Percentiles rank a stretch among this genome's conserved stretches.
Conservation (phyloP, 1,140 invertebrate genomes). For the Drosophila orena region DNA sequence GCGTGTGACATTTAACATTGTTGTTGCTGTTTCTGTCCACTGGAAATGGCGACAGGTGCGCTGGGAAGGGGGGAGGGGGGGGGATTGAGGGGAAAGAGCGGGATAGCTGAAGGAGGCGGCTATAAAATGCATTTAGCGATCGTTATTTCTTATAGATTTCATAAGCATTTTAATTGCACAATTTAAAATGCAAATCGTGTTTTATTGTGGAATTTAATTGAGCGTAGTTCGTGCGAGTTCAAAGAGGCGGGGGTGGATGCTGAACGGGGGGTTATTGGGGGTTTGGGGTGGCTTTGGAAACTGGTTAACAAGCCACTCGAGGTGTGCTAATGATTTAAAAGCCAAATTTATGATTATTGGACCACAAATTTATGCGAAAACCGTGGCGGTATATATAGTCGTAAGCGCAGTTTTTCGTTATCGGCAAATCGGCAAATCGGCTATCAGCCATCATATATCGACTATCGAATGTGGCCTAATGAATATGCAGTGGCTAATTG, state of each 20-base stretch:
- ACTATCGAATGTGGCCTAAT: conserved; percentile 31
- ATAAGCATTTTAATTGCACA: conserved; percentile 84
- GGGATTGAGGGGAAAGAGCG: background rate
- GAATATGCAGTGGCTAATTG: conserved; percentile 68
- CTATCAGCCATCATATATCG: conserved; percentile 4
- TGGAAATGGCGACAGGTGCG: conserved; percentile 28
- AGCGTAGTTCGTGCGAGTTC: conserved; percentile 65
- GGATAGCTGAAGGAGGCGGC: conserved; percentile 33
- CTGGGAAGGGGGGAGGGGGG: conserved; percentile 8
- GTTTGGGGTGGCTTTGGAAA: conserved; percentile 34
- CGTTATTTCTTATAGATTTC: conserved; percentile 79
- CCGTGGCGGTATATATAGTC: conserved; percentile 8
- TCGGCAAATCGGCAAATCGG: background rate
- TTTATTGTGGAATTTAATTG: conserved; percentile 81
- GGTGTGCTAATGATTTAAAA: conserved; percentile 80
- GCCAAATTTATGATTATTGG: conserved; percentile 74
- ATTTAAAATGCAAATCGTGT: conserved; percentile 83
- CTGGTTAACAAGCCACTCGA: conserved; percentile 50
- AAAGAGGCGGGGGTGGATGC: conserved; percentile 17
- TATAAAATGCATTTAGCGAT: conserved; percentile 80
- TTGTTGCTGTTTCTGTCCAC: conserved; percentile 48
- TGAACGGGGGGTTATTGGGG: background rate
- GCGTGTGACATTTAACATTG: conserved; percentile 72
- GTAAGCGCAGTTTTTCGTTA: conserved; percentile 14
- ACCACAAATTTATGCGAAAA: conserved; percentile 61